These are phyloP conservation scores for Bombycilla garrulus DNA, from an alignment of 2,113 vertebrate species.

Conservation along the genomic window DNA sequence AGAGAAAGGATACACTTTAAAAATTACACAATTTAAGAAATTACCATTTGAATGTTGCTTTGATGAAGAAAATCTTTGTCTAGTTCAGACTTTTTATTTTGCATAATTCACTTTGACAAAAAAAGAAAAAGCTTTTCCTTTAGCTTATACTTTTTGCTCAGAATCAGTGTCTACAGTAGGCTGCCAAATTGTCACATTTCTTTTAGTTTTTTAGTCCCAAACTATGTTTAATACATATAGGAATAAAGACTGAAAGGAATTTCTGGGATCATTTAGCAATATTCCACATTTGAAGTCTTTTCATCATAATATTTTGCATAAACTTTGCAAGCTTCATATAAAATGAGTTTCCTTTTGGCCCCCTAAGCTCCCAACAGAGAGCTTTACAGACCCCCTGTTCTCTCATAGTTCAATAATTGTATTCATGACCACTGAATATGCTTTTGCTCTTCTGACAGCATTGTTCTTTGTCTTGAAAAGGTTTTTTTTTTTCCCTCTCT, in stretches of 20 bases:
- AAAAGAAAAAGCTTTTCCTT: neutral
- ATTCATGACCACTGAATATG: neutral
- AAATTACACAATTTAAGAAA: neutral
- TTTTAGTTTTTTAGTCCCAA: neutral
- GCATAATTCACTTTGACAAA: neutral
- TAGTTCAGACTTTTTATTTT: neutral
- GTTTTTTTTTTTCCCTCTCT: neutral
- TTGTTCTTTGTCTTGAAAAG: neutral
- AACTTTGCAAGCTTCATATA: neutral
- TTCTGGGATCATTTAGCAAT: neutral
- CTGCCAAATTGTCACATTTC: neutral
- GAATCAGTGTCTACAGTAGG: neutral
- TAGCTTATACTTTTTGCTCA: neutral
- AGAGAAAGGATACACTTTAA: neutral
- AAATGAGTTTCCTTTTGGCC: neutral
- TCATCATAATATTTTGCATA: neutral
- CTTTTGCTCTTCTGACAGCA: neutral
- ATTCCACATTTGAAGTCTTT: neutral
- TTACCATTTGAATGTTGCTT: neutral
- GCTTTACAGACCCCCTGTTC: neutral
- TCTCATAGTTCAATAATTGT: neutral
- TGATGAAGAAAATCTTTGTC: neutral
- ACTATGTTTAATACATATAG: neutral
- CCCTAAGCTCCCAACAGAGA: neutral
- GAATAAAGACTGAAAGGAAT: neutral